Conservation (phyloP, 2,797 vertebrate genomes). For the Enteromius fasciolatus region DNA sequence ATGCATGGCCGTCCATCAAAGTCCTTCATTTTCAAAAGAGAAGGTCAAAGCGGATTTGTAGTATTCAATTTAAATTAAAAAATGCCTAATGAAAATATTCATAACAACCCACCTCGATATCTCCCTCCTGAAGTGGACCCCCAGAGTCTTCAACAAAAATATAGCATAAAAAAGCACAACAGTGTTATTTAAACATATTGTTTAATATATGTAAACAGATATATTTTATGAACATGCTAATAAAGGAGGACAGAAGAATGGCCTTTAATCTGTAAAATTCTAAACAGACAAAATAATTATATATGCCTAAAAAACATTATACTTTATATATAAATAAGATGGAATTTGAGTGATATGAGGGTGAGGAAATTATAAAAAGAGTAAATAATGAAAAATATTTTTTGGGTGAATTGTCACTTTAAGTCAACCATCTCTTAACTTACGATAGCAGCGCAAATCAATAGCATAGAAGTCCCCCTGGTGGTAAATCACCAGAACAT, state of each 20-base stretch:
- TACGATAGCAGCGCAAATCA: conserved; percentile 93
- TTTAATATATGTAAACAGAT: not conserved
- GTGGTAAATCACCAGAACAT: conserved; percentile 86
- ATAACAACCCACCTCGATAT: conserved; percentile 86
- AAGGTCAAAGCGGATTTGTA: conserved; percentile 2
- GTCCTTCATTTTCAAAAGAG: conserved; percentile 74
- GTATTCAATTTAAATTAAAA: not conserved
- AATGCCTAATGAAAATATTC: not conserved
- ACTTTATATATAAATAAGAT: not conserved
- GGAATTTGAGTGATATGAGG: not conserved
- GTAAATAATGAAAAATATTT: not conserved
- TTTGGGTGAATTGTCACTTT: not conserved
- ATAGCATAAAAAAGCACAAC: conserved; percentile 6
- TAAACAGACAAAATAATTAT: not conserved
- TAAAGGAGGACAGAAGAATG: too few relatives aligned
- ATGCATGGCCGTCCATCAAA: conserved; percentile 85
- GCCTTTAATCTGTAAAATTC: not conserved
- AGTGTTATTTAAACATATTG: not conserved
- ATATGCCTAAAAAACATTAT: not conserved
- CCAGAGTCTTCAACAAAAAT: conserved; percentile 83
- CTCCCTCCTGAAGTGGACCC: conserved; percentile 84
- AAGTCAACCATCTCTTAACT: conserved; percentile 60
- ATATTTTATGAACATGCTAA: not conserved
- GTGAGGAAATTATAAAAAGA: not conserved
- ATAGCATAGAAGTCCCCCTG: conserved; percentile 84